These are phyloP conservation scores for Drosophila melanogaster DNA, from an alignment of 1,140 invertebrate species.

Conservation along the genomic window Release_6_plus_ISO1_MT NT_037436.4:4401501-4402000, in stretches of 20 bases:
- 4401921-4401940: slow-evolving; percentile 85
- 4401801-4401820: slow-evolving; percentile 61
- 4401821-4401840: slow-evolving; percentile 5
- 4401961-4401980: slow-evolving; percentile 85
- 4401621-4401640: slow-evolving; percentile 31
- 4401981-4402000: slow-evolving; percentile 85
- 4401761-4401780: slow-evolving; percentile 64
- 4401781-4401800: slow-evolving; percentile 66
- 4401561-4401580: slow-evolving; percentile 46
- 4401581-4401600: slow-evolving; percentile 41
- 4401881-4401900: slow-evolving; percentile 67
- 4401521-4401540: neutral
- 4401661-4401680: slow-evolving; percentile 26
- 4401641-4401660: slow-evolving; percentile 4
- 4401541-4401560: slow-evolving; percentile 37
- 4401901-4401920: slow-evolving; percentile 86
- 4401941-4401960: slow-evolving; percentile 85
- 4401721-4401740: slow-evolving; percentile 51
- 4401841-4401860: slow-evolving; percentile 20
- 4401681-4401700: slow-evolving; percentile 63
- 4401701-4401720: slow-evolving; percentile 21
- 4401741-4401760: slow-evolving; percentile 81
- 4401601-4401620: slow-evolving; percentile 42
- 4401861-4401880: slow-evolving; percentile 22
- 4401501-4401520: slow-evolving; percentile 14